Evolutionary conservation across 1,140 invertebrate species (phyloP).

Genomic region (Grapholita molesta): DNA sequence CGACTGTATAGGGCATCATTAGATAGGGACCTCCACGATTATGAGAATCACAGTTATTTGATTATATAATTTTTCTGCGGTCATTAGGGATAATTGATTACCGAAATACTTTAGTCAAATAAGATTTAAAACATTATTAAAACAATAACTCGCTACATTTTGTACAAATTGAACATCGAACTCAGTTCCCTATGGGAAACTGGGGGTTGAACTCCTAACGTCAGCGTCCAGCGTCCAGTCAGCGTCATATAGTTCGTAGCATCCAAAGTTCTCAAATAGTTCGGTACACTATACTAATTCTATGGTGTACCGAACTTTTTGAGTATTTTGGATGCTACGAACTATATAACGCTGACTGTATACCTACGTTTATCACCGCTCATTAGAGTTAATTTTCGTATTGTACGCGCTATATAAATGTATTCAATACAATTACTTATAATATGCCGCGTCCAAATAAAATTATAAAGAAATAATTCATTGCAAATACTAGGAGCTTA

Average conservation of each 20-base stretch:
- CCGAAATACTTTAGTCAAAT: neutral
- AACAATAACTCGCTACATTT: slow-evolving; percentile 6
- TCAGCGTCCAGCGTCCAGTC: neutral
- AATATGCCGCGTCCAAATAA: neutral
- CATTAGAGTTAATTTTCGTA: slow-evolving; percentile 5
- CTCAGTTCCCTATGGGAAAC: neutral
- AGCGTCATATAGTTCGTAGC: too few species aligned
- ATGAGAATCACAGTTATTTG: too few species aligned
- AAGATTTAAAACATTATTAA: neutral
- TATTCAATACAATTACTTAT: slow-evolving; percentile 1
- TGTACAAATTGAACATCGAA: slow-evolving; percentile 9
- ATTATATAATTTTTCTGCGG: too few species aligned
- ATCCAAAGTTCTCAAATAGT: too few species aligned
- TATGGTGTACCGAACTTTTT: too few species aligned
- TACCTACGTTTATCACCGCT: neutral
- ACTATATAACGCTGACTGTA: too few species aligned
- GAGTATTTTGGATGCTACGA: too few species aligned
- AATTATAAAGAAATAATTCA: neutral
- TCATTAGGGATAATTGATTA: neutral
- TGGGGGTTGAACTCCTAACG: neutral
- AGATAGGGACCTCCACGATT: too few species aligned
- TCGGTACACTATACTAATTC: too few species aligned
- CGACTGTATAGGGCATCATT: too few species aligned
- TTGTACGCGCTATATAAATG: slow-evolving; percentile 11
- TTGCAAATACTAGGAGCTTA: neutral